A percentile compares a stretch with the other conserved stretches of the same genome.
Conservation (phyloP, 2,797 vertebrate species). For the Euphonia xanthogaster region DNA sequence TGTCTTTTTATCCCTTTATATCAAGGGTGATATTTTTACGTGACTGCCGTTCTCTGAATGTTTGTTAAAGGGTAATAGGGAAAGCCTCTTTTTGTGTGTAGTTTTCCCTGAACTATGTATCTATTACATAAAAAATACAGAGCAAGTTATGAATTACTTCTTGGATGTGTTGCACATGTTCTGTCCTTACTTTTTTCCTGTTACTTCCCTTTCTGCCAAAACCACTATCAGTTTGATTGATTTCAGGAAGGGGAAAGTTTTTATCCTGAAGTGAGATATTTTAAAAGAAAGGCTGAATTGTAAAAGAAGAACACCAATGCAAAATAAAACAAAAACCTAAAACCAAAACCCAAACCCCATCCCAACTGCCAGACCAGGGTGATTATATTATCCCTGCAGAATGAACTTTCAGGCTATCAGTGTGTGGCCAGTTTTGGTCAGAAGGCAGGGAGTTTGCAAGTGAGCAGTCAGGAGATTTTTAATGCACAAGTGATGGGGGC, state of each 20-base stretch:
- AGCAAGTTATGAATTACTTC: background rate
- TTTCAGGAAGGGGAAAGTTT: slow-evolving; percentile 15
- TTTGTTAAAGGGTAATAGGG: background rate
- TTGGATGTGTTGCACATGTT: background rate
- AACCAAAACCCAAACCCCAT: background rate
- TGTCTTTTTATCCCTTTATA: background rate
- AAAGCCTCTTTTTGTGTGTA: background rate
- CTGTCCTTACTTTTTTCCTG: background rate
- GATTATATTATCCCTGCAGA: background rate
- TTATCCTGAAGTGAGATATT: background rate
- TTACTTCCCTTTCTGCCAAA: slow-evolving; percentile 6
- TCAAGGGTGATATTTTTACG: background rate
- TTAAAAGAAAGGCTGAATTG: background rate
- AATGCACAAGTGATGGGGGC: background rate
- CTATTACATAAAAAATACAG: background rate
- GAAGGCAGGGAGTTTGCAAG: background rate
- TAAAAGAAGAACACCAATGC: background rate
- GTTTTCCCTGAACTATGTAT: background rate
- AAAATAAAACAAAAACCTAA: background rate
- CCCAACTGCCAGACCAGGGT: background rate
- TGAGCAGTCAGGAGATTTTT: background rate
- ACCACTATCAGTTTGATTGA: background rate
- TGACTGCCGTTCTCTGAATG: background rate
- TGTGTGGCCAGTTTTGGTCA: background rate
- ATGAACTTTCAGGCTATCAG: background rate